phyloP scores from a whole-genome alignment of 2,797 vertebrate species.

The Todus mexicanus region DNA sequence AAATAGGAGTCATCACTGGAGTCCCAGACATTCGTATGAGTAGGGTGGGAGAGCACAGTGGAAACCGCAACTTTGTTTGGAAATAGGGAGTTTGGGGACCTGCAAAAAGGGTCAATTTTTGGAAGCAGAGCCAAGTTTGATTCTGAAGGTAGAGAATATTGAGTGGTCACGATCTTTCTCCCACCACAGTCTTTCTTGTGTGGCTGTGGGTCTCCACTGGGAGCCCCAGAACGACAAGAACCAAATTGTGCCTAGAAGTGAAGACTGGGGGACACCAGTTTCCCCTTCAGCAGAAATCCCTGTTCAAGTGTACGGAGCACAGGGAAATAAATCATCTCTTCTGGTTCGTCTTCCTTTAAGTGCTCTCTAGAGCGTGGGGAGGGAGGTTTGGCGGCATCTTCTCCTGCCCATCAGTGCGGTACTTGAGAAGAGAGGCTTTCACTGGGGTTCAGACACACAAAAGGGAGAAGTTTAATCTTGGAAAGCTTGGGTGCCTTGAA shows the following conservation, averaged over 20 bases:
- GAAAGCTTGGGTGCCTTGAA: neutral
- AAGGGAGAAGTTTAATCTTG: neutral
- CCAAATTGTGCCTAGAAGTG: neutral
- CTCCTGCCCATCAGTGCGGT: neutral
- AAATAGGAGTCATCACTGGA: neutral
- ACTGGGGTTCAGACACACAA: neutral
- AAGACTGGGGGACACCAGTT: fast-evolving
- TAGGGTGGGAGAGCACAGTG: neutral
- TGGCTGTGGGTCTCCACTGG: neutral
- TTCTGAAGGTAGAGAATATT: neutral
- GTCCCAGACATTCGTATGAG: neutral
- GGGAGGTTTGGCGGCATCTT: neutral
- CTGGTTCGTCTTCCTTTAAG: neutral
- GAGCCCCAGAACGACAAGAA: fast-evolving
- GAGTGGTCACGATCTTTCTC: neutral
- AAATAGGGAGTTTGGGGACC: neutral
- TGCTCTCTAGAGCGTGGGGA: fast-evolving
- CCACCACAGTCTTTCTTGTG: fast-evolving
- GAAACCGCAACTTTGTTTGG: neutral
- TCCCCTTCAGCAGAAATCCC: neutral
- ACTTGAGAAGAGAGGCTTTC: neutral
- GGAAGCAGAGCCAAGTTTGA: neutral
- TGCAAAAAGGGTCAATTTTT: neutral
- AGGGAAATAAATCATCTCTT: neutral
- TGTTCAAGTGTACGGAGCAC: neutral